Evolutionary conservation across 2,113 vertebrate species (phyloP).

Genomic region (Phaethornis superciliosus): DNA sequence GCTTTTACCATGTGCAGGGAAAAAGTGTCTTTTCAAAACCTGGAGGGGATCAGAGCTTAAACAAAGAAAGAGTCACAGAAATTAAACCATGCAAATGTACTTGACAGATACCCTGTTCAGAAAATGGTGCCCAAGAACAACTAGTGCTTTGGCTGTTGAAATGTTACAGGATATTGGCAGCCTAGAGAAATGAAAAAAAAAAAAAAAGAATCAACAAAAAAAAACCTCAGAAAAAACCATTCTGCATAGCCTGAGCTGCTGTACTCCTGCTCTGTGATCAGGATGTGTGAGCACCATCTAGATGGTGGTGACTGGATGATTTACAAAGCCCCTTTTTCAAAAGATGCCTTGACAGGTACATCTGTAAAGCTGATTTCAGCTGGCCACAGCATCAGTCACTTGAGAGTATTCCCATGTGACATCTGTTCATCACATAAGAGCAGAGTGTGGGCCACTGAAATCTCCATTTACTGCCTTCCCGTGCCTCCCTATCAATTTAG

Average conservation of each 20-base stretch:
- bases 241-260: not conserved
- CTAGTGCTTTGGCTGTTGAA: constrained; percentile 46
- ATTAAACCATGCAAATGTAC: constrained; percentile 33
- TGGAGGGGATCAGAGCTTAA: not conserved
- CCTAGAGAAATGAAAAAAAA: not conserved
- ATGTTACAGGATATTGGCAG: constrained; percentile 15
- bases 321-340: not conserved
- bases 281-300: not conserved
- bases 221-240: not conserved
- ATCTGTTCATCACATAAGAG: not conserved
- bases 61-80: not conserved
- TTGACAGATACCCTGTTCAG: constrained; percentile 19
- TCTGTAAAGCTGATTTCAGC: not conserved
- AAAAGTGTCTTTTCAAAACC: not conserved
- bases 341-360: not conserved
- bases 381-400: not conserved
- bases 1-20: not conserved
- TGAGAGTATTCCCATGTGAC: accelerated
- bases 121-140: constrained; percentile 37
- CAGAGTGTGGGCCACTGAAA: not conserved
- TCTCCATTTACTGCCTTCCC: not conserved
- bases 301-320: not conserved
- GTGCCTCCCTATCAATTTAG: not conserved
- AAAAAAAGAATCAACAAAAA: too few relatives aligned
- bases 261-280: not conserved